phyloP scores from a whole-genome alignment of 2,888 invertebrate species.

The Acrobasis repandana region DNA sequence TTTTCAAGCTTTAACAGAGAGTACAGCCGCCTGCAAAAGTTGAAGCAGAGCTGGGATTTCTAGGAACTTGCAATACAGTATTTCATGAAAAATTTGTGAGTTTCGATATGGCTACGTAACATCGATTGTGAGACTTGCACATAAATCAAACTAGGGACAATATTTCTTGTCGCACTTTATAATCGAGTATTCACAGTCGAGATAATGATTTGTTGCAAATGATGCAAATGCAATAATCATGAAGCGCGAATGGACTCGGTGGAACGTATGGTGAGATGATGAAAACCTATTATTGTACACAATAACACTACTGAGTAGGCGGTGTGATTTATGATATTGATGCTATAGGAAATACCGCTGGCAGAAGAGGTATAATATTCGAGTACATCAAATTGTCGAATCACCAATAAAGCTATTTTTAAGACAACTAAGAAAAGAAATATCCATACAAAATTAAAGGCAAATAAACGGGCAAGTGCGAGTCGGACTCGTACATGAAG shows the following conservation, averaged over 20 bases:
- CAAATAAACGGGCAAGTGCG: too few relatives aligned
- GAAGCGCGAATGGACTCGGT: neutral
- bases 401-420: too few relatives aligned
- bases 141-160: slow-evolving; percentile 4
- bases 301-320: too few relatives aligned
- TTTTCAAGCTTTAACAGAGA: slow-evolving; percentile 9
- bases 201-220: neutral
- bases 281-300: too few relatives aligned
- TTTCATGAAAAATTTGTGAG: slow-evolving; percentile 11
- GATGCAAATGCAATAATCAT: neutral
- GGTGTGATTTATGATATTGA: too few relatives aligned
- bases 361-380: too few relatives aligned
- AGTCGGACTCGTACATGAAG: too few relatives aligned
- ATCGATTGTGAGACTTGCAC: slow-evolving; percentile 2
- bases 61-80: slow-evolving; percentile 8
- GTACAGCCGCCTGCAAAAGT: slow-evolving; percentile 16
- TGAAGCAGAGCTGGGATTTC: slow-evolving; percentile 16
- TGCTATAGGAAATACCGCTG: too few relatives aligned
- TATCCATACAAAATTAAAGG: too few relatives aligned
- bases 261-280: too few relatives aligned
- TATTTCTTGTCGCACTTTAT: neutral
- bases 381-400: too few relatives aligned
- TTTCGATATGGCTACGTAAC: slow-evolving; percentile 10
- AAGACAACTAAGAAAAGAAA: too few relatives aligned
- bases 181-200: neutral